Conservation (phyloP, 2,113 vertebrate genomes). For the Coreoperca whiteheadi region DNA sequence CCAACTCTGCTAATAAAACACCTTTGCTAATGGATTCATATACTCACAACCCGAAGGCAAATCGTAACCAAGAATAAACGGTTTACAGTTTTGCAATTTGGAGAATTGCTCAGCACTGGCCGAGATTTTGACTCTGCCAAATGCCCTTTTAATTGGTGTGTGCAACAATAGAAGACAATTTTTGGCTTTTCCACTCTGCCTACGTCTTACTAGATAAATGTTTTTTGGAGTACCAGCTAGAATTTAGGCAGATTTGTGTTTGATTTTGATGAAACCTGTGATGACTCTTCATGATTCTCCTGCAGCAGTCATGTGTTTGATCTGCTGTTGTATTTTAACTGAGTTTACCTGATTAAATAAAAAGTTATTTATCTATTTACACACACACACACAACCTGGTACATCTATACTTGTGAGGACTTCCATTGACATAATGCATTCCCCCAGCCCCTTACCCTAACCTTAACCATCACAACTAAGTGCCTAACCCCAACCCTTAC, state of each 20-base stretch:
- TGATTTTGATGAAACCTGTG: not conserved
- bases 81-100: conserved; percentile 8
- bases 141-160: not conserved
- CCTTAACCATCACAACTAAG: too few relatives aligned
- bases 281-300: not conserved
- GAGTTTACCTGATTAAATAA: not conserved
- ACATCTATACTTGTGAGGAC: too few relatives aligned
- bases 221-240: not conserved
- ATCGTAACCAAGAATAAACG: not conserved
- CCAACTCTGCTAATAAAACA: not conserved
- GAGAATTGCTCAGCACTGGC: not conserved
- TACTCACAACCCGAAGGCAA: not conserved
- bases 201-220: not conserved
- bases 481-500: too few relatives aligned
- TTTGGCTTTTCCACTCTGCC: not conserved
- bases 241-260: not conserved
- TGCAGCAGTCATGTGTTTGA: not conserved
- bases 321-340: not conserved
- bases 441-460: too few relatives aligned
- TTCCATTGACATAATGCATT: too few relatives aligned
- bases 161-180: not conserved
- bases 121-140: not conserved
- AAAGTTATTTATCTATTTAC: not conserved
- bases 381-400: too few relatives aligned
- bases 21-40: not conserved